A percentile compares a stretch with the other conserved stretches of the same genome.
These are phyloP conservation scores for Vespertilio murinus DNA, from an alignment of 2,797 vertebrate genomes.

Conservation along the genomic window DNA sequence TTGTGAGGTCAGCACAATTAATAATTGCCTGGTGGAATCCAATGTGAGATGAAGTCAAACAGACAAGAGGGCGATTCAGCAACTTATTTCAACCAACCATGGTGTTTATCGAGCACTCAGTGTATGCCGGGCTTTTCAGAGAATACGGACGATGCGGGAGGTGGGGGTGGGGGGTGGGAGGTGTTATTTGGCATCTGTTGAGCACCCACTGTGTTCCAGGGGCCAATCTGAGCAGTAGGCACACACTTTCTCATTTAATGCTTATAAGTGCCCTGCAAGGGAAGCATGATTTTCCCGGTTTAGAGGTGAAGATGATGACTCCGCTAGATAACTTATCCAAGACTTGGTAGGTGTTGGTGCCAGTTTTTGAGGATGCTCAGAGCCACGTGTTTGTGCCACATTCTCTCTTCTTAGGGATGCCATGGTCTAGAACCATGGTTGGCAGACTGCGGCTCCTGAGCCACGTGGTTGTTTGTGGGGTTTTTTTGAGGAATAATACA, in stretches of 20 bases:
- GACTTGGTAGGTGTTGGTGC: neutral
- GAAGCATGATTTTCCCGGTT: neutral
- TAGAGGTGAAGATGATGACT: neutral
- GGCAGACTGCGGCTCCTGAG: no score
- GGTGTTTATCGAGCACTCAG: neutral
- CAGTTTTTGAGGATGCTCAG: neutral
- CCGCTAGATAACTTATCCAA: neutral
- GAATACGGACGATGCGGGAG: neutral
- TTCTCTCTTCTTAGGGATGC: neutral
- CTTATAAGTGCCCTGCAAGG: neutral
- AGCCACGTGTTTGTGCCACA: neutral
- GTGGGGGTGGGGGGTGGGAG: neutral
- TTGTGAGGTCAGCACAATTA: slow-evolving; percentile 25
- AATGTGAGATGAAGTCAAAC: slow-evolving; percentile 21
- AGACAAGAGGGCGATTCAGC: slow-evolving; percentile 39
- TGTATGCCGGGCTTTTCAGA: neutral
- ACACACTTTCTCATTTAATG: neutral
- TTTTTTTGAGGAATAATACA: no score
- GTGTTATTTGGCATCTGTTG: neutral
- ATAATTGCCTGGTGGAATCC: slow-evolving; percentile 10
- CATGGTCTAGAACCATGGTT: no score
- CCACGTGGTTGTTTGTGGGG: no score
- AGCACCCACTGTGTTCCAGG: neutral
- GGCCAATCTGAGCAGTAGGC: neutral
- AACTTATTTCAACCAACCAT: neutral